Evolutionary conservation across 2,113 vertebrate species (phyloP).

Genomic region (Prunella fulvescens): DNA sequence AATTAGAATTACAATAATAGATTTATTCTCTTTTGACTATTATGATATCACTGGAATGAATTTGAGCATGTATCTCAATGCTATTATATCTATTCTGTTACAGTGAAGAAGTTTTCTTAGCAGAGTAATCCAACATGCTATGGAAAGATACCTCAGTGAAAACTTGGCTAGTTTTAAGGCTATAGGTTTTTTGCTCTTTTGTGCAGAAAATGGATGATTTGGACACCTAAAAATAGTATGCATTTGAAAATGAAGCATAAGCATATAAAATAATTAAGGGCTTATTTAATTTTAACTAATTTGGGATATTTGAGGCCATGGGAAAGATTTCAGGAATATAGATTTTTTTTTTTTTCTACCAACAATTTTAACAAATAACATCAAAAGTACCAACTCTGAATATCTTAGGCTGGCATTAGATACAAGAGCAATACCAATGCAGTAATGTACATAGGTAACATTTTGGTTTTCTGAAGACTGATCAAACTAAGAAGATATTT

Average conservation of each 20-base stretch:
- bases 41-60: neutral
- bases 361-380: neutral
- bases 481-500: neutral
- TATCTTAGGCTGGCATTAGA: neutral
- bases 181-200: rapidly evolving
- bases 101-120: neutral
- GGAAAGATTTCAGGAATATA: neutral
- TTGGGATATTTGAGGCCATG: neutral
- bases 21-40: neutral
- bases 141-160: neutral
- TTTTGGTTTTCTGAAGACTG: neutral
- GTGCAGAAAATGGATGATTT: neutral
- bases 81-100: neutral
- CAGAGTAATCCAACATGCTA: neutral
- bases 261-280: neutral
- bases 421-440: neutral
- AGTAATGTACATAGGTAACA: neutral
- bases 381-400: neutral
- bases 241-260: neutral
- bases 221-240: neutral
- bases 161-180: neutral
- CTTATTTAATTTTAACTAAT: neutral
- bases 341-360: neutral
- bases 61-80: neutral
- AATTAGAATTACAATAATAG: neutral